Percentiles rank a stretch among this genome's conserved stretches.
Conservation (phyloP, 2,888 invertebrate species). For the Ferdinandea cuprea region DNA sequence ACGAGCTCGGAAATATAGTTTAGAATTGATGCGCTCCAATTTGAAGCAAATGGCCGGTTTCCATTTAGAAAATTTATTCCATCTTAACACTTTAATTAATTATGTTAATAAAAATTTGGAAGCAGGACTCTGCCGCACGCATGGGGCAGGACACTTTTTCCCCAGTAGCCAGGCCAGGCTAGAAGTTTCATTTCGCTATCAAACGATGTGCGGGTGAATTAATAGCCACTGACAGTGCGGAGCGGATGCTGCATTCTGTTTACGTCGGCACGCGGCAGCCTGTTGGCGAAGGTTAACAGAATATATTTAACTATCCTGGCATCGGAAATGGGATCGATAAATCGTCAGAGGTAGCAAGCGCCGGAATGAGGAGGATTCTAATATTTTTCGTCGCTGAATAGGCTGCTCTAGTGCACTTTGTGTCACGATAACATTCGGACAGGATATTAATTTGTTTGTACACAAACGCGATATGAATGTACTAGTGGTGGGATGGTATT, state of each 20-base stretch:
- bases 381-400: constrained; percentile 4
- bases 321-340: constrained; percentile 35
- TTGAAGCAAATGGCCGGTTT: constrained; percentile 26
- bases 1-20: background rate
- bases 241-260: constrained; percentile 36
- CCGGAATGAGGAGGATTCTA: constrained; percentile 2
- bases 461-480: background rate
- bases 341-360: background rate
- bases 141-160: background rate
- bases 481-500: background rate
- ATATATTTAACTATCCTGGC: constrained; percentile 34
- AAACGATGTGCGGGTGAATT: constrained; percentile 39
- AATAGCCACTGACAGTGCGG: constrained; percentile 16
- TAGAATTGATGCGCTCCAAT: constrained; percentile 49
- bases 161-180: background rate
- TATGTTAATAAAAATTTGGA: constrained; percentile 18
- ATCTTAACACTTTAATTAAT: constrained; percentile 48
- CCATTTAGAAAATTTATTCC: constrained; percentile 37
- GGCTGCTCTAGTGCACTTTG: constrained; percentile 12
- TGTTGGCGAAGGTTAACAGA: constrained; percentile 12
- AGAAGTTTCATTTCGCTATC: background rate
- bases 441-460: constrained; percentile 3
- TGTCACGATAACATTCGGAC: constrained; percentile 25
- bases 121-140: background rate
- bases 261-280: background rate